Evolutionary conservation across 2,888 invertebrate genomes (phyloP).

Genomic region (Nemapogon koenigi): DNA sequence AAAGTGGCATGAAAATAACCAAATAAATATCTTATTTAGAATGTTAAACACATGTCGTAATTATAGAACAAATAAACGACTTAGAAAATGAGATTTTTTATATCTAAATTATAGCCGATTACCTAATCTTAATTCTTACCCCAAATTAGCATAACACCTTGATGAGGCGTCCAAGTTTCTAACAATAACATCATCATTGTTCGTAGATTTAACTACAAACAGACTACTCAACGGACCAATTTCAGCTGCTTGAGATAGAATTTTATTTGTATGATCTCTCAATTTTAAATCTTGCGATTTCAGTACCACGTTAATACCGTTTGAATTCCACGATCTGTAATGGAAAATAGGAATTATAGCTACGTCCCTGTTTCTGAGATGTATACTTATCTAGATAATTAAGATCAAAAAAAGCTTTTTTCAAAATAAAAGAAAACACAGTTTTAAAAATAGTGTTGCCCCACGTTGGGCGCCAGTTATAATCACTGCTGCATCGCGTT

Average conservation of each 20-base stretch:
- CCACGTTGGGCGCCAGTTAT: too few species aligned
- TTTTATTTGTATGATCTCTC: neutral
- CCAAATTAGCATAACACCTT: conserved; percentile 1
- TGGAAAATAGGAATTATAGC: too few species aligned
- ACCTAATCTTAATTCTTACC: conserved; percentile 3
- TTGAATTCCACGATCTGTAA: conserved; percentile 1
- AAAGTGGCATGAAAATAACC: neutral
- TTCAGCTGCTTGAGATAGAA: conserved; percentile 1
- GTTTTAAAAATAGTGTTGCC: too few species aligned
- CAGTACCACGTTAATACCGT: neutral
- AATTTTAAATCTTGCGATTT: neutral
- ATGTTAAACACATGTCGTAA: neutral
- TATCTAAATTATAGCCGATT: too few species aligned
- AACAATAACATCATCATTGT: neutral
- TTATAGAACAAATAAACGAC: neutral
- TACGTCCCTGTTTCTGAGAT: too few species aligned
- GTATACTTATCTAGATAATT: too few species aligned
- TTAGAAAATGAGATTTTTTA: too few species aligned
- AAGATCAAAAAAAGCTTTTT: too few species aligned
- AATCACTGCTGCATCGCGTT: too few species aligned
- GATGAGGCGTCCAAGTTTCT: neutral
- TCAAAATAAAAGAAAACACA: too few species aligned
- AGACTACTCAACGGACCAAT: neutral
- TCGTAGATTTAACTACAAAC: neutral
- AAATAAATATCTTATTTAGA: too few species aligned